phyloP scores from a whole-genome alignment of 2,888 invertebrate species.

The Rotaria macrura region DNA sequence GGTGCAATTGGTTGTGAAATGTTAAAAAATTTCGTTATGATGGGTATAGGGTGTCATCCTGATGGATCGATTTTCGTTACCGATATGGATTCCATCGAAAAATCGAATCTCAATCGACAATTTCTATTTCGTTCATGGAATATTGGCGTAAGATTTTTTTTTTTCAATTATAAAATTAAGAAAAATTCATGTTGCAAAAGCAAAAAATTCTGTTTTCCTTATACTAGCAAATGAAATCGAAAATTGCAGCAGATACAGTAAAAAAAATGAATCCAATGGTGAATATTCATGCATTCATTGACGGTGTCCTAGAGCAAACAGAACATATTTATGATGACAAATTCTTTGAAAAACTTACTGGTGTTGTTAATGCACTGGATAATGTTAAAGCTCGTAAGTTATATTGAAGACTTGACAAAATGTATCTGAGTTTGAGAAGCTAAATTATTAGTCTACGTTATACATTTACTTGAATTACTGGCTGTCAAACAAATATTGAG shows the following conservation, averaged over 20 bases:
- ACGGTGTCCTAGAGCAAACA: constrained; percentile 82
- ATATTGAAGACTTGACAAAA: not conserved
- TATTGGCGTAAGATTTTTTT: constrained; percentile 52
- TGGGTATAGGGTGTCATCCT: constrained; percentile 66
- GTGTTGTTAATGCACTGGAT: constrained; percentile 91
- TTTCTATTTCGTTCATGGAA: constrained; percentile 88
- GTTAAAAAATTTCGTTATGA: constrained; percentile 93
- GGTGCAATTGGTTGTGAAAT: constrained; percentile 75
- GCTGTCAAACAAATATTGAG: no score
- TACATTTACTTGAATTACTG: no score
- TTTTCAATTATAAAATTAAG: no score
- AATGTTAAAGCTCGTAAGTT: constrained; percentile 72
- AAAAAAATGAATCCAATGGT: constrained; percentile 54
- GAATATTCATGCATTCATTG: constrained; percentile 48
- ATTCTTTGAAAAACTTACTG: constrained; percentile 82
- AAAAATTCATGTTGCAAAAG: not conserved
- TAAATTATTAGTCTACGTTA: no score
- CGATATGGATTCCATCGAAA: constrained; percentile 98
- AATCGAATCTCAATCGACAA: constrained; percentile 93
- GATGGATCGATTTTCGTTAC: constrained; percentile 68
- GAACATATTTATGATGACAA: constrained; percentile 82
- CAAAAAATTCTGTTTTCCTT: not conserved
- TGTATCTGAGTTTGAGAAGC: no score
- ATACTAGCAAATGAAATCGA: constrained; percentile 24
- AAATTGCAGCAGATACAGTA: constrained; percentile 21